Base-by-base conservation (phyloP, 2,113 vertebrate genomes). In the Phoxinus phoxinus region DNA sequence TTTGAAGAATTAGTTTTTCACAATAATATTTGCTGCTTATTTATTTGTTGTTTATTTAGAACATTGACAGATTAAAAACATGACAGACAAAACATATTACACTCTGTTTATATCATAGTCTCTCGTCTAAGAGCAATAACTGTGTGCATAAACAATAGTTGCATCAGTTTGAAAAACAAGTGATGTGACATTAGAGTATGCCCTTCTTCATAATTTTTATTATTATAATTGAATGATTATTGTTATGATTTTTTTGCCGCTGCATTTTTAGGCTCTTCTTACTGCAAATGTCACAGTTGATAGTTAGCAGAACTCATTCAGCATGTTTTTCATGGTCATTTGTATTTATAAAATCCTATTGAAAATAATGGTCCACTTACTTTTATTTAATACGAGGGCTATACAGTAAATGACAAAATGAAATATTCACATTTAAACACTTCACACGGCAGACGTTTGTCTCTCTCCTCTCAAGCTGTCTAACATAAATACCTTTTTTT, bases 361-460 rank as follows among this genome's bases (percentile, higher is more conserved):
- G 63, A 67, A 53, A 87, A 79, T 73, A 67, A 80, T 75, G 67
- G 48, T 82, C 6, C 30, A 13, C 65, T 76, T n/a, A 35, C 75
- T 80, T 61, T 86, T 77, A 87, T 90, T 83, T 86, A 87, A 83
- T 73, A 71, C 17, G 17, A 73, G 59, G 17, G 69, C 87, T 84
- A n/a, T n/a, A 37, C 61, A 65, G 77, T 83, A 86, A 88, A 88
- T 69, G 82, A 79, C 87, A 71, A 77, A 81, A 74, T 81, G 83
- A 85, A 85, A 81, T 86, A 83, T 83, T 75, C 80, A 23, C 67
- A 84, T 81, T 85, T 85, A 87, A 88, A 85, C 58, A 84, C 85
- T 84, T 80, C 46, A 44, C 25, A 6, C 46, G 48, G 63, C 83
- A 48, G 44, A 71, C 69, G n/a, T 84, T 73, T 41, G 27, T 53